Conservation (phyloP, 53 echinoderm and acorn worm species). For the Hippasteria phrygiana region DNA sequence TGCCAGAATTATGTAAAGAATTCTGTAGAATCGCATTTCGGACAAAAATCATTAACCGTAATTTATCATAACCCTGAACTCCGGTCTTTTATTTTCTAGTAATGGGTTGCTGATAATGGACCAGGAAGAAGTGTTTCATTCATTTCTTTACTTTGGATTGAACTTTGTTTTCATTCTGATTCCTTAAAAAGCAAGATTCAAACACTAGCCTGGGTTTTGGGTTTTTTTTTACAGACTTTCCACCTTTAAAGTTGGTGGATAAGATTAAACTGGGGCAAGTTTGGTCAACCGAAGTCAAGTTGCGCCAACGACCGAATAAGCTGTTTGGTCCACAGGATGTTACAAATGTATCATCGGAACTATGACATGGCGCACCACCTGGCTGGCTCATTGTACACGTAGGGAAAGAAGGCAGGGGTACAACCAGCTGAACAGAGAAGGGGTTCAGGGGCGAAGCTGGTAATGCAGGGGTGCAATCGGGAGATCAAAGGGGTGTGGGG, state of each 20-base stretch:
- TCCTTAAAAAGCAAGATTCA: too few relatives aligned
- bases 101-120: too few relatives aligned
- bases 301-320: background rate
- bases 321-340: slow-evolving; percentile 43
- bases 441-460: slow-evolving; percentile 1
- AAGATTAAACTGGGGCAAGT: slow-evolving; percentile 1
- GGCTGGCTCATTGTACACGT: slow-evolving; percentile 7
- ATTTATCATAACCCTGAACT: too few relatives aligned
- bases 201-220: too few relatives aligned
- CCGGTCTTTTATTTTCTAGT: too few relatives aligned
- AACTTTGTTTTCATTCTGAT: too few relatives aligned
- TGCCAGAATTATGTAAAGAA: too few relatives aligned
- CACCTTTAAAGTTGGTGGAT: background rate
- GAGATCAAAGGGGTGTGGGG: background rate
- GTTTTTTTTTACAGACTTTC: background rate
- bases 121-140: too few relatives aligned
- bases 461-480: background rate
- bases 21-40: too few relatives aligned
- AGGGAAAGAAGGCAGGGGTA: background rate
- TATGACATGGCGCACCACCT: slow-evolving; percentile 43
- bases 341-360: slow-evolving; percentile 57
- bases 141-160: too few relatives aligned
- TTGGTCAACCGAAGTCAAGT: slow-evolving; percentile 18
- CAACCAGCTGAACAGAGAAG: background rate
- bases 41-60: too few relatives aligned